Evolutionary conservation across 2,113 vertebrate genomes (phyloP), one percentile per base, ranked within the genome.

Genomic region (Ornithorhynchus anatinus): DNA sequence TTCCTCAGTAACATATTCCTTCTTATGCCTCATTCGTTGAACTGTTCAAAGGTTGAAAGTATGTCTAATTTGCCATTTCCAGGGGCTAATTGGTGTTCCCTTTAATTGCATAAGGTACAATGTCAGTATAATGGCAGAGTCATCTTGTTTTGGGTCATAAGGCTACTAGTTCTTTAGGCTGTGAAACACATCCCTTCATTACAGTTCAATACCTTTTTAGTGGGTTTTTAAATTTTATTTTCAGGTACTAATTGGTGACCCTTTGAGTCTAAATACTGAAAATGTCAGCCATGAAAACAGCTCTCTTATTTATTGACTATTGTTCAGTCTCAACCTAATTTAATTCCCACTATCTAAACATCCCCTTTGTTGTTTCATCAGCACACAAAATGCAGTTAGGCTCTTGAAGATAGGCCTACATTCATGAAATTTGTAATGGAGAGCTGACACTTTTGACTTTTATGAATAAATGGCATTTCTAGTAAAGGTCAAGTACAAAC

Each of bases 181-280:
- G 20, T 67, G 11, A 70, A 82, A 75, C 27, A 74, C 5, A 1
- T 68, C 35, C 57, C 70, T 63, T 80, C 75, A 75, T 78, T 77
- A 81, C 29, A 22, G 59, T 39, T 57, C 69, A 81, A 73, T 72
- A 76, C 44, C 38, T 50, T 71, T 70, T 39, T 77, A 79, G 48
- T 75, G 23, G 47, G 45, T 48, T 84, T 86, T 86, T 42, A 54
- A 38, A 61, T 79, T 85, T 68, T 84, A 74, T 82, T 80, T 82
- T 78, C 68, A 80, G 52, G 52, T 78, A 69, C 51, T 83, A 71
- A 76, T 72, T 59, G 40, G 35, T 64, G 39, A 27, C 48, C 45
- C 56, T 61, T 79, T 79, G 62, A 84, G 23, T 82, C 73, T 67
- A 79, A 78, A 59, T 59, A 77, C 5, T 66, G 36, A 42, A 75